A percentile compares a stretch with the other conserved stretches of the same genome.
phyloP scores from a whole-genome alignment of 2,888 invertebrate species.

The Trissonchulus latispiculum region DNA sequence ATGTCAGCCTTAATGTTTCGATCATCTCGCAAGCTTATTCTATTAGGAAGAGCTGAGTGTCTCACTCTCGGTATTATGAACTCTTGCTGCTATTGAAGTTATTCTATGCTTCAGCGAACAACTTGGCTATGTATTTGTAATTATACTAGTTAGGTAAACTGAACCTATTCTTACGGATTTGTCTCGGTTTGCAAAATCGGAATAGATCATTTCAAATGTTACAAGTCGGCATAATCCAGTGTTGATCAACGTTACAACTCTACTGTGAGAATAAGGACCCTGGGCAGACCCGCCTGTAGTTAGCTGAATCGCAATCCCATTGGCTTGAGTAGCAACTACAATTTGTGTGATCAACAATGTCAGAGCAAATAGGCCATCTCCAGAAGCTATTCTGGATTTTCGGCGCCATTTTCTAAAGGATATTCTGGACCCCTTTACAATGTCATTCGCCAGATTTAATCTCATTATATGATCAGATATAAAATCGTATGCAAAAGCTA shows the following conservation, averaged over 20 bases:
- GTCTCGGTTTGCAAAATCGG: background rate
- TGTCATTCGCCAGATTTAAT: background rate
- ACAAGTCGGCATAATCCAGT: background rate
- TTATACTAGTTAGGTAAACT: too few species aligned
- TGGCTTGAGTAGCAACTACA: background rate
- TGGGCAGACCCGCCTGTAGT: too few species aligned
- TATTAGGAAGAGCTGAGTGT: too few species aligned
- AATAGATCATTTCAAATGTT: background rate
- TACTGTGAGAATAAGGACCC: background rate
- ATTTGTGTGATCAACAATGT: background rate
- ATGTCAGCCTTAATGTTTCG: too few species aligned
- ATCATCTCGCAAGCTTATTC: too few species aligned
- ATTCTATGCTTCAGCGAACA: too few species aligned
- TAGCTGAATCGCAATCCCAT: background rate
- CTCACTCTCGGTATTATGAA: too few species aligned
- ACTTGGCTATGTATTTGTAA: too few species aligned
- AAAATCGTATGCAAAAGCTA: background rate
- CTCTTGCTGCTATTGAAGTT: too few species aligned
- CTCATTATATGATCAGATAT: background rate
- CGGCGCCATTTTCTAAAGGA: background rate
- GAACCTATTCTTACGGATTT: too few species aligned
- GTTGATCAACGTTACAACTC: background rate
- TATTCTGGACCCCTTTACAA: background rate
- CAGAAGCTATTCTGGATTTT: background rate
- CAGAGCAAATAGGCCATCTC: background rate